Percentiles rank a stretch among this genome's conserved stretches.
These are phyloP conservation scores for Crocuta crocuta DNA, from an alignment of 2,113 vertebrate species.

Conservation along the genomic window DNA sequence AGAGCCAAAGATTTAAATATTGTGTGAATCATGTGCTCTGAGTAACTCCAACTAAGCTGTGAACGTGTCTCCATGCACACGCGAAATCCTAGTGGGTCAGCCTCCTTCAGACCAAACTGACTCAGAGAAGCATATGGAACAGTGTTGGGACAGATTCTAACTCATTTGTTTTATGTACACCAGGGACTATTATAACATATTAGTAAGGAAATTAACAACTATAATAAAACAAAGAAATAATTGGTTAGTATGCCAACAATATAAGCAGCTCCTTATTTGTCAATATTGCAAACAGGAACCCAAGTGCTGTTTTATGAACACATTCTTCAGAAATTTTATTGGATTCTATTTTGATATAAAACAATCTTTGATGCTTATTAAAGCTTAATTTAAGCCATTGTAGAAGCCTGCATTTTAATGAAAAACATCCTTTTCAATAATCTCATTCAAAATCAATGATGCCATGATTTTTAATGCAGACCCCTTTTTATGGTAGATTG, in stretches of 20 bases:
- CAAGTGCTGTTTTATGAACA: conserved; percentile 65
- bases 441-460: conserved; percentile 56
- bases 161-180: conserved; percentile 59
- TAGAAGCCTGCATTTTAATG: conserved; percentile 57
- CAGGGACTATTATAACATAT: conserved; percentile 61
- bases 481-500: conserved; percentile 51
- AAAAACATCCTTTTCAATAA: conserved; percentile 55
- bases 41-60: conserved; percentile 64
- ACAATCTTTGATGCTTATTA: conserved; percentile 68
- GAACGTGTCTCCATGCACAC: conserved; percentile 64
- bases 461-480: conserved; percentile 36
- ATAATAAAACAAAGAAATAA: conserved; percentile 76
- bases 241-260: conserved; percentile 63
- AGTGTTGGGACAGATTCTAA: conserved; percentile 17
- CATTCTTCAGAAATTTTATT: conserved; percentile 61
- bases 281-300: conserved; percentile 54
- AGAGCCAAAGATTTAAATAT: conserved; percentile 41
- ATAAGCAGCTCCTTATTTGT: conserved; percentile 39
- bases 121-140: conserved; percentile 53
- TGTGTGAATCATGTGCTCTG: conserved; percentile 78
- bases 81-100: conserved; percentile 51
- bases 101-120: conserved; percentile 52
- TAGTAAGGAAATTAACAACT: conserved; percentile 75
- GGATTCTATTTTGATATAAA: conserved; percentile 72
- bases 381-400: conserved; percentile 69